phyloP scores from a whole-genome alignment of 2,113 vertebrate genomes.

The Bubo scandiacus region DNA sequence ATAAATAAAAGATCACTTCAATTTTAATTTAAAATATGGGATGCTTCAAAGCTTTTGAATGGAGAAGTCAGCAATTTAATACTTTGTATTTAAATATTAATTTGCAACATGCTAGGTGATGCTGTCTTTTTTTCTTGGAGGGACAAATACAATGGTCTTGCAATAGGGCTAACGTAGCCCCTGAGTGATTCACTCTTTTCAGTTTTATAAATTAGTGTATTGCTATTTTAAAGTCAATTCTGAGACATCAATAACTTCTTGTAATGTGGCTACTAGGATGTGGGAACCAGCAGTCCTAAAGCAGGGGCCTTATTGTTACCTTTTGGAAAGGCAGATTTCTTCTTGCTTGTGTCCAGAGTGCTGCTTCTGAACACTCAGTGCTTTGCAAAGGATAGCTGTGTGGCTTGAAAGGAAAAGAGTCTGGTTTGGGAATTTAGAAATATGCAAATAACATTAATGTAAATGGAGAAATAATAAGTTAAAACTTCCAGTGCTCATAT shows the following conservation, averaged over 20 bases:
- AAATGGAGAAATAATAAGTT: neutral
- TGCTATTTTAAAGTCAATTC: neutral
- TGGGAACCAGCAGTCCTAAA: neutral
- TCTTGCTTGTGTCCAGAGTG: neutral
- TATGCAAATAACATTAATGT: neutral
- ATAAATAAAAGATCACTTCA: slow-evolving; percentile 43
- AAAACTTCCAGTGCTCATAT: neutral
- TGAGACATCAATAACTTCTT: neutral
- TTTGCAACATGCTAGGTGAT: slow-evolving; percentile 25
- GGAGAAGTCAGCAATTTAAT: neutral
- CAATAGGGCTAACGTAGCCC: neutral
- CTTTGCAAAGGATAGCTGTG: neutral
- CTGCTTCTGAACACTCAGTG: neutral
- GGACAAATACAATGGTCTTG: slow-evolving; percentile 27
- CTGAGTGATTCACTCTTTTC: neutral
- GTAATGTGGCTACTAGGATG: neutral
- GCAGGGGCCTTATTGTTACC: neutral
- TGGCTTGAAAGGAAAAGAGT: neutral
- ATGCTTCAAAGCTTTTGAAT: slow-evolving; percentile 54
- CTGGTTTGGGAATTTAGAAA: neutral
- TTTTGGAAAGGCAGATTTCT: neutral
- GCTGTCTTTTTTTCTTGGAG: slow-evolving; percentile 35
- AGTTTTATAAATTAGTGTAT: neutral
- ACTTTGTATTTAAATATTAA: slow-evolving; percentile 17
- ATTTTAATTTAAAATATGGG: slow-evolving; percentile 50